Percentiles rank a stretch among this genome's conserved stretches.
Evolutionary conservation across 2,113 vertebrate species (phyloP).

Genomic region (Melanerpes aurifrons): DNA sequence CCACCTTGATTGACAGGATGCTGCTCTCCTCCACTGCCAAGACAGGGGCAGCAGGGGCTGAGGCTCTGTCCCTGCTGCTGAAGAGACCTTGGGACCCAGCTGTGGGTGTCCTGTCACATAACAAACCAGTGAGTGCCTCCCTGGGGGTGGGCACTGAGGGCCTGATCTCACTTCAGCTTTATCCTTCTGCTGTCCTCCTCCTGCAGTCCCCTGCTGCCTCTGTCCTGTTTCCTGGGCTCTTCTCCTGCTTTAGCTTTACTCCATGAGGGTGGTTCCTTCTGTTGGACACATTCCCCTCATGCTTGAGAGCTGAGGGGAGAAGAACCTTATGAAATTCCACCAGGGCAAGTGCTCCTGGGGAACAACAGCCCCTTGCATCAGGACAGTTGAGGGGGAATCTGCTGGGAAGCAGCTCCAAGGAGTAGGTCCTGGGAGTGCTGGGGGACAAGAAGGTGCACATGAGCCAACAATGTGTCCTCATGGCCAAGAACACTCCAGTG

Average conservation of each 20-base stretch:
- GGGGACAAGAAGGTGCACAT: too few species aligned
- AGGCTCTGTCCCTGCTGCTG: constrained; percentile 92
- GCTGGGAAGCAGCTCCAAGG: too few species aligned
- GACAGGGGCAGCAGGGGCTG: constrained; percentile 88
- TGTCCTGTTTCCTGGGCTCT: not conserved
- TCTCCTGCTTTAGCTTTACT: not conserved
- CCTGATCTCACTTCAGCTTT: accelerated
- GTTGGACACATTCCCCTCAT: accelerated
- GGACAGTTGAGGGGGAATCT: too few species aligned
- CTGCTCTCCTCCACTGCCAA: constrained; percentile 88
- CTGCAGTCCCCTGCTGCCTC: not conserved
- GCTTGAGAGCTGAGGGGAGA: too few species aligned
- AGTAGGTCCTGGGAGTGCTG: too few species aligned
- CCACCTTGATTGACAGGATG: constrained; percentile 95
- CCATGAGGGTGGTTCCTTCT: not conserved
- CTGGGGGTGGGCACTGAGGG: accelerated
- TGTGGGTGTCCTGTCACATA: constrained; percentile 94
- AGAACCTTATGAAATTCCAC: too few species aligned
- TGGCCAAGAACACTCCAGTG: too few species aligned
- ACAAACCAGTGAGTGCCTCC: constrained; percentile 87
- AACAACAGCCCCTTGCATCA: too few species aligned
- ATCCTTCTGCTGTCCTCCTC: not conserved
- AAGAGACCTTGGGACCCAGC: constrained; percentile 98
- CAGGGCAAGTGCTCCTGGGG: too few species aligned
- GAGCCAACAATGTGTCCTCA: too few species aligned